Conservation (phyloP, 2,797 vertebrate species). For the Chloroceryle inda region DNA sequence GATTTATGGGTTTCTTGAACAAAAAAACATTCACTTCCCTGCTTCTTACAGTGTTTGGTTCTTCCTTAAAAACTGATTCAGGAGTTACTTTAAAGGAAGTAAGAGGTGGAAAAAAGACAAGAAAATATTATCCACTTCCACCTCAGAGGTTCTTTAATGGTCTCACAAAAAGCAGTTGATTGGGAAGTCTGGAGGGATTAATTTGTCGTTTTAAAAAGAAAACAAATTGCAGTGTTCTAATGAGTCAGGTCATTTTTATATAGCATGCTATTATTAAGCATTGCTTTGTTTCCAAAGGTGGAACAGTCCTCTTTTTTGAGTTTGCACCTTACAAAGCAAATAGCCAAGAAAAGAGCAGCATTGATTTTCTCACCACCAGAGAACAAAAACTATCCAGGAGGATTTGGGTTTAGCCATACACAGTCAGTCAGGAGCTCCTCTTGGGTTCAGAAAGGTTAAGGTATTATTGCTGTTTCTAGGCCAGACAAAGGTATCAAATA, state of each 20-base stretch:
- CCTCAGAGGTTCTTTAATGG: not conserved
- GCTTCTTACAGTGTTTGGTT: not conserved
- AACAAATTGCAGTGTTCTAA: not conserved
- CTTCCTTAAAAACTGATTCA: not conserved
- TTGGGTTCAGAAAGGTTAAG: not conserved
- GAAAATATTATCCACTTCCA: not conserved
- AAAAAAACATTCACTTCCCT: not conserved
- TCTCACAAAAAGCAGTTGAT: not conserved
- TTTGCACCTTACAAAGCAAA: not conserved
- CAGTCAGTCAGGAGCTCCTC: not conserved
- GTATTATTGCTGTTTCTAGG: not conserved
- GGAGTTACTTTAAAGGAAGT: not conserved
- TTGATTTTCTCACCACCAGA: not conserved
- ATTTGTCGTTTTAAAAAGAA: not conserved
- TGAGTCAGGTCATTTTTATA: not conserved
- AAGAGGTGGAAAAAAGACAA: not conserved
- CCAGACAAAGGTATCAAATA: not conserved
- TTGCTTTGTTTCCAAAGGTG: not conserved
- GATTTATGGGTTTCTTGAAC: not conserved
- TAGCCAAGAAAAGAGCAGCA: not conserved
- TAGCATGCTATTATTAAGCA: not conserved
- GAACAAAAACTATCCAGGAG: not conserved
- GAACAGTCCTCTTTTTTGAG: not conserved
- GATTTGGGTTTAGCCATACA: not conserved
- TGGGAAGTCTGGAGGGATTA: not conserved